Evolutionary conservation across 1,140 invertebrate species (phyloP), one percentile per base, ranked within the genome.

Genomic region (Danaus plexippus): DNA sequence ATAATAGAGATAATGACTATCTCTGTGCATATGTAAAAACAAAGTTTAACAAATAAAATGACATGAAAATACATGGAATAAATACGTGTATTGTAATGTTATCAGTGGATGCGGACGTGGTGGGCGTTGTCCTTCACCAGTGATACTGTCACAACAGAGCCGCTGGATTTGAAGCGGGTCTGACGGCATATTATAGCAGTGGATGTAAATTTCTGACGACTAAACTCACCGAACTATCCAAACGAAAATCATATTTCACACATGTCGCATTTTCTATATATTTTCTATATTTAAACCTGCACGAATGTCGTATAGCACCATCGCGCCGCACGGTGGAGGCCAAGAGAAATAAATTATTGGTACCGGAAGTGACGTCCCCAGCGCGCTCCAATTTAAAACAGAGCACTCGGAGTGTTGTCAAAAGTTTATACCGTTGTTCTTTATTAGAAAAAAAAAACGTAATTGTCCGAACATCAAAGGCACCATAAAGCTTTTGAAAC

Each of bases 291-390:
- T 45, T 45, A 45, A 45, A 12, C 12, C 44, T 45, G 44, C 44
- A 45, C 12, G 12, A n/a, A n/a, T n/a, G 11, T 15, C 15, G 15
- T 4, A 45, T 53, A 70, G 69, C 73, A 71, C 77, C 70, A 78
- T 77, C 77, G 73, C 75, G 70, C 71, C 80, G 79, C 65, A 72
- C 67, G 75, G 75, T 71, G 69, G 80, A 77, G 80, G 73, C 73
- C 73, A 72, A 72, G 75, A 78, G 69, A 80, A 77, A 83, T 84
- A 81, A 83, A 79, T 85, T 82, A 86, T 83, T 79, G 73, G 69
- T 69, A 82, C 78, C 80, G 83, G 83, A 86, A 86, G 75, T 86
- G 83, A 82, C 81, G 83, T 84, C 73, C 62, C 74, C 54, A 63
- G 60, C 75, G 67, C 62, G 80, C 69, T 80, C 80, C 75, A 75